Conservation (phyloP, 1,140 invertebrate species). For the Caenorhabditis inopinata region DNA sequence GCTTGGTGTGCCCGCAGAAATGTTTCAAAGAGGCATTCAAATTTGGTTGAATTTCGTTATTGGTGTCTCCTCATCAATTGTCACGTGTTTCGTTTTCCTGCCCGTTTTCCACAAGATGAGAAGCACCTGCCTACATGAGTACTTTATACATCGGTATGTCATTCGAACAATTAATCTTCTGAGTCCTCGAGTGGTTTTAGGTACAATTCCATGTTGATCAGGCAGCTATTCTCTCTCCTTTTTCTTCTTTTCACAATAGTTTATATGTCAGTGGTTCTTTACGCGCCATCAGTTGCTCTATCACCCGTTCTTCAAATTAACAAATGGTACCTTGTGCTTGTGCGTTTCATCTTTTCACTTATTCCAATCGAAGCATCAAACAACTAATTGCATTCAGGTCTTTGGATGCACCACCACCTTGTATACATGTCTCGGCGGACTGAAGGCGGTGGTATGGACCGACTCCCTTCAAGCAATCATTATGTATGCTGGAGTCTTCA, state of each 20-base stretch:
- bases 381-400: conserved; percentile 39
- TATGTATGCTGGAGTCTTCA: conserved; percentile 45
- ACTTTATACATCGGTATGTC: conserved; percentile 60
- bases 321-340: conserved; percentile 43
- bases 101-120: conserved; percentile 56
- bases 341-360: not conserved
- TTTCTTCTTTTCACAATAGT: conserved; percentile 62
- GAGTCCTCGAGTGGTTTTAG: conserved; percentile 33
- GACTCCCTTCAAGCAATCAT: conserved; percentile 47
- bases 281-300: conserved; percentile 50
- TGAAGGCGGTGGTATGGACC: conserved; percentile 53
- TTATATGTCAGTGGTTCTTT: conserved; percentile 62
- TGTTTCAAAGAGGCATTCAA: conserved; percentile 56
- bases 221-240: conserved; percentile 59
- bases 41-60: conserved; percentile 56
- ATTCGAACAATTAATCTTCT: not conserved
- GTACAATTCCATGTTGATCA: conserved; percentile 54
- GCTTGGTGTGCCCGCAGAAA: conserved; percentile 60
- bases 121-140: conserved; percentile 60
- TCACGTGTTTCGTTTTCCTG: conserved; percentile 51
- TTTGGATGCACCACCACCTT: conserved; percentile 46
- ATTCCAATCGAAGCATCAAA: conserved; percentile 4
- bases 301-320: conserved; percentile 46
- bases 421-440: conserved; percentile 51
- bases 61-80: conserved; percentile 49